Evolutionary conservation across 2,888 invertebrate genomes (phyloP).

Genomic region (Automeris io): DNA sequence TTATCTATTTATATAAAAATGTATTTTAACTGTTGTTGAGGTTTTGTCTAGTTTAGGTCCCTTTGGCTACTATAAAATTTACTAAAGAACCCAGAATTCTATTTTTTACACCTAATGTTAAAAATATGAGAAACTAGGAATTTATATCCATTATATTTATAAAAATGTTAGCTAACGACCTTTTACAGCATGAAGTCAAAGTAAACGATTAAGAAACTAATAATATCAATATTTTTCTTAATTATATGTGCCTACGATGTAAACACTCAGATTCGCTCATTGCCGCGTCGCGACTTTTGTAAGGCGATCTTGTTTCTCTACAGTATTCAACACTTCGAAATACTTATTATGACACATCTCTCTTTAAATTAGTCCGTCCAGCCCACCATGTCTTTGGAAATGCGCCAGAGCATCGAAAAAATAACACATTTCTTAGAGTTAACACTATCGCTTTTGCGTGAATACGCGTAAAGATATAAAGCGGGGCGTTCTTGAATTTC

Average conservation of each 20-base stretch:
- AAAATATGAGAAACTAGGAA: no score
- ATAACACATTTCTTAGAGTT: conserved; percentile 30
- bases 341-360: conserved; percentile 64
- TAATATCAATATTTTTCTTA: no score
- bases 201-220: no score
- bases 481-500: conserved; percentile 4
- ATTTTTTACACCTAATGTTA: no score
- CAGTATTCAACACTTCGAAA: conserved; percentile 45
- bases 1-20: no score
- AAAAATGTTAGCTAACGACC: no score
- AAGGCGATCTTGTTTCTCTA: conserved; percentile 37
- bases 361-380: conserved; percentile 58
- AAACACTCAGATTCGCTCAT: conserved; percentile 32
- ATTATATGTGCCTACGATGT: conserved; percentile 25
- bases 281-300: conserved; percentile 15
- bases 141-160: no score
- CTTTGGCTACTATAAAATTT: no score
- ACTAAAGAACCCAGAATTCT: no score
- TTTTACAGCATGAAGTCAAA: no score
- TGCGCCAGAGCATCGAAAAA: conserved; percentile 54
- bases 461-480: conserved; percentile 7
- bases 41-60: no score
- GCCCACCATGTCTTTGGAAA: conserved; percentile 54
- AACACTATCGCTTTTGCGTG: conserved; percentile 1
- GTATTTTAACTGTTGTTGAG: no score